Evolutionary conservation across 2,888 invertebrate species (phyloP), one percentile per base, ranked within the genome.

Genomic region (Nymphalis c-album): DNA sequence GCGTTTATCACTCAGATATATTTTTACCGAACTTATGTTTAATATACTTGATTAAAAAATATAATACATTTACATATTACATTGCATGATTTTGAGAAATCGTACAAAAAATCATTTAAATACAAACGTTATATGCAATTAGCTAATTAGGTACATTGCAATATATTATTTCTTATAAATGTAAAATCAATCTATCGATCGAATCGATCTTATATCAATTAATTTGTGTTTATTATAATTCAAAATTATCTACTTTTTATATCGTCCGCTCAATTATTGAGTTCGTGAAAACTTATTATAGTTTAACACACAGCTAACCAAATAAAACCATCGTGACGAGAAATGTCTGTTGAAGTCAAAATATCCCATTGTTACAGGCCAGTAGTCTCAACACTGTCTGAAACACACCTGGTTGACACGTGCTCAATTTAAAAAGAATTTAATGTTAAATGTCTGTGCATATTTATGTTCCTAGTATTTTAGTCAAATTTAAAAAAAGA

Each of bases 331-430:
- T 55, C 55, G 55, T 55, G 47, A 50, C 66, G 64, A 77, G 72
- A 77, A 73, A 77, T 80, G 77, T 79, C 80, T 75, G 78, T 31
- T 63, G 78, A 80, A 88, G 89, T 87, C 90, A 86, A 87, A 90
- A 90, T 84, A 89, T 76, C 74, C 81, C 79, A 88, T 89, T 89
- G 90, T 89, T 85, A 80, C 74, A 69, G 57, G 47, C 59, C 67
- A 73, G 76, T 79, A 88, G 90, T 83, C 88, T 80, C 85, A 88
- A 88, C 84, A 87, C 73, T 59, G 73, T 77, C 75, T 78, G 71
- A 65, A 69, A 64, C 67, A 70, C 89, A 88, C 85, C 88, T 87
- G 89, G 83, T 71, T 64, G 78, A 75, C 86, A 85, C 85, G 86
- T 82, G 85, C 63, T 71, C 63, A 47, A 51, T 63, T 60, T 20